Conservation (phyloP, 1,140 invertebrate genomes). For the Drosophila guanche region DNA sequence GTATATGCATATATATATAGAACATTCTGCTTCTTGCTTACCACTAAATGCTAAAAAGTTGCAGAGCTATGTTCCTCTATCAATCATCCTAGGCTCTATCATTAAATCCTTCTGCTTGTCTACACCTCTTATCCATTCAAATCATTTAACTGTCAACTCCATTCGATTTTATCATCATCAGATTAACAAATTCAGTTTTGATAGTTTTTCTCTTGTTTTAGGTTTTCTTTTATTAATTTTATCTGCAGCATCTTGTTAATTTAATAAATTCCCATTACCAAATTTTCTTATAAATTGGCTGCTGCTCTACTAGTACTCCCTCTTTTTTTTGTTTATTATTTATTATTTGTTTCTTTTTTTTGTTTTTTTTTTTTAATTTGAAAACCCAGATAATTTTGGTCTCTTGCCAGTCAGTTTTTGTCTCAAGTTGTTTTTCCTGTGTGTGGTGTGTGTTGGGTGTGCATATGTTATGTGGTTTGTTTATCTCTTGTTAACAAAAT, state of each 20-base stretch:
- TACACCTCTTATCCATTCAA: conserved; percentile 28
- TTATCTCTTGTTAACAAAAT: conserved; percentile 68
- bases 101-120: conserved; percentile 36
- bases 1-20: conserved; percentile 37
- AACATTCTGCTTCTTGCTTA: conserved; percentile 68
- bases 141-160: conserved; percentile 52
- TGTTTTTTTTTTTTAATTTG: conserved; percentile 61
- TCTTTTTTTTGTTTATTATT: conserved; percentile 12
- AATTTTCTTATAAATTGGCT: conserved; percentile 74
- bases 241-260: conserved; percentile 43
- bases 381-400: conserved; percentile 83
- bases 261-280: conserved; percentile 67
- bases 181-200: conserved; percentile 73
- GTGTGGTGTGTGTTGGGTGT: conserved; percentile 57
- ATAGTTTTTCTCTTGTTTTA: conserved; percentile 48
- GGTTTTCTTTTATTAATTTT: conserved; percentile 38
- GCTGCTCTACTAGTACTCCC: conserved; percentile 42
- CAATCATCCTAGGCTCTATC: conserved; percentile 29
- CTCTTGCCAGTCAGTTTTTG: conserved; percentile 82
- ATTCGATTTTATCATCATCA: conserved; percentile 41
- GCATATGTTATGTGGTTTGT: conserved; percentile 43
- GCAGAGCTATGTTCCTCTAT: conserved; percentile 63
- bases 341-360: conserved; percentile 44
- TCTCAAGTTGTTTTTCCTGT: conserved; percentile 68
- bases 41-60: conserved; percentile 77